phyloP scores from a whole-genome alignment of 2,113 vertebrate genomes.

The Neoarius graeffei region DNA sequence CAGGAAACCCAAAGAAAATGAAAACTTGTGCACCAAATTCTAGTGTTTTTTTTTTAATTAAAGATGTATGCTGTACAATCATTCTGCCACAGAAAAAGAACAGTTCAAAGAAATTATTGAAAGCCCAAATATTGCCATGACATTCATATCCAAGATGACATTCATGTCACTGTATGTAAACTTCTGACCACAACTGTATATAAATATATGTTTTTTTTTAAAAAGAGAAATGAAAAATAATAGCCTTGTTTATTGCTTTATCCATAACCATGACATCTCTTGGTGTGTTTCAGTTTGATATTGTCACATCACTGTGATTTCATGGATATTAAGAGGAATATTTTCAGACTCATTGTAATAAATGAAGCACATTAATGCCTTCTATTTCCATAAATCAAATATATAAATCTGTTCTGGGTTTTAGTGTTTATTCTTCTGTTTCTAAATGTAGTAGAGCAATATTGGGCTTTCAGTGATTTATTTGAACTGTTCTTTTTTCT shows the following conservation, averaged over 20 bases:
- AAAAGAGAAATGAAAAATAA: neutral
- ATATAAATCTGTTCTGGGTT: neutral
- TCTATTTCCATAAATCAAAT: neutral
- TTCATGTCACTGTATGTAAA: too few species aligned
- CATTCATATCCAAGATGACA: too few species aligned
- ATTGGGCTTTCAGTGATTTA: too few species aligned
- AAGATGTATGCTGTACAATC: too few species aligned
- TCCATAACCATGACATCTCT: neutral
- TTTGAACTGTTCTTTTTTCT: too few species aligned
- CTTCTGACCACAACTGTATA: too few species aligned
- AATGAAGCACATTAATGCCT: neutral
- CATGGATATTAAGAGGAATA: neutral
- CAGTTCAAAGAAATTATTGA: too few species aligned
- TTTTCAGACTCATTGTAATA: neutral
- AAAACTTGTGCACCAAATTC: too few species aligned
- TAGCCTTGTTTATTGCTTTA: neutral
- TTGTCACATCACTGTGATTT: neutral
- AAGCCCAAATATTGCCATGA: too few species aligned
- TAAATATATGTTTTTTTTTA: too few species aligned
- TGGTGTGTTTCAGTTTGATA: neutral
- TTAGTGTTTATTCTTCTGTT: neutral
- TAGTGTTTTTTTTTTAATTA: too few species aligned
- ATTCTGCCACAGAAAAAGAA: neutral
- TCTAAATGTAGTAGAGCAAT: neutral
- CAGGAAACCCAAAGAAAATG: too few species aligned